Evolutionary conservation across 2,888 invertebrate genomes (phyloP).

Genomic region (Cordylochernes scorpioides): DNA sequence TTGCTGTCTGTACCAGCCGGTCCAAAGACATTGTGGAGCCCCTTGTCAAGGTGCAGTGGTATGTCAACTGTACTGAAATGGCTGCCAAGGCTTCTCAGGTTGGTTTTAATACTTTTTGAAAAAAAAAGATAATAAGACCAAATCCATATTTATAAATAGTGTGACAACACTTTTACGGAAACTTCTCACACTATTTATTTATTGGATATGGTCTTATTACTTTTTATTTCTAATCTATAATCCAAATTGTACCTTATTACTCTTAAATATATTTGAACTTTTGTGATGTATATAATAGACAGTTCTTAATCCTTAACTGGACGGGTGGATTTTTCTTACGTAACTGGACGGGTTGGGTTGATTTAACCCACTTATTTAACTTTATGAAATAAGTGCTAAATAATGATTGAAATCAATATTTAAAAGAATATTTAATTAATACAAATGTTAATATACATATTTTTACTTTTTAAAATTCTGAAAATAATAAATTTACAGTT

Average conservation of each 20-base stretch:
- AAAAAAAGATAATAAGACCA: too few species aligned
- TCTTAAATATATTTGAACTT: neutral
- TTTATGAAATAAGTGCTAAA: too few species aligned
- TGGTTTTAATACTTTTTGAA: constrained; percentile 1
- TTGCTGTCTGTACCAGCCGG: constrained; percentile 35
- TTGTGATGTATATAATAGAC: neutral
- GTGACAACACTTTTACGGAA: neutral
- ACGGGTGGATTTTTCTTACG: too few species aligned
- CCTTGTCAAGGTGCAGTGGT: constrained; percentile 88
- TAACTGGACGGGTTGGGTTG: too few species aligned
- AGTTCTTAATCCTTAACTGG: neutral
- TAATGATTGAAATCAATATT: too few species aligned
- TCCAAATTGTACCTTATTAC: neutral
- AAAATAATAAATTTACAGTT: too few species aligned
- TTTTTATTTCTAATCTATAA: neutral
- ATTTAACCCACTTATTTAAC: too few species aligned
- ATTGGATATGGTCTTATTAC: neutral
- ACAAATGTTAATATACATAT: too few species aligned
- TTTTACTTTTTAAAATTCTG: too few species aligned
- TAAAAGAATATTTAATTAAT: too few species aligned
- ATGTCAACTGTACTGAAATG: constrained; percentile 68
- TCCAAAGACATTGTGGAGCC: constrained; percentile 95
- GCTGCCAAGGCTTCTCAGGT: constrained; percentile 48
- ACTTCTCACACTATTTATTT: neutral
- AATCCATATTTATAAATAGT: neutral